Conservation (phyloP, 2,888 invertebrate genomes). For the Dermolepida albohirtum region DNA sequence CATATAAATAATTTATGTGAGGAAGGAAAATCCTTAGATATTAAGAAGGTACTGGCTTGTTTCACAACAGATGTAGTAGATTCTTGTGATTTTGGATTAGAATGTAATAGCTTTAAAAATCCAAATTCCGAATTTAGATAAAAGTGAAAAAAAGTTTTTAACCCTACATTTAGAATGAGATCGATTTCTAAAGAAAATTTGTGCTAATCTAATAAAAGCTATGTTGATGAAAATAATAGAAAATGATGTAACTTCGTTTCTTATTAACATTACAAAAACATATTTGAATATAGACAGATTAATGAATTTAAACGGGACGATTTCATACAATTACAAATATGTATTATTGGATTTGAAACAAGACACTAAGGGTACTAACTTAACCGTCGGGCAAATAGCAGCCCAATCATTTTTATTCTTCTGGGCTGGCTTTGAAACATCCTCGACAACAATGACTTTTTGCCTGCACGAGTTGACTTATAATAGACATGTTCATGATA, state of each 20-base stretch:
- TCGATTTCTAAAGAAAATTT: not conserved
- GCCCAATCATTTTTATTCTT: slow-evolving; percentile 63
- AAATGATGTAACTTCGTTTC: not conserved
- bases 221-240: not conserved
- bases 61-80: slow-evolving; percentile 42
- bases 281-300: slow-evolving; percentile 51
- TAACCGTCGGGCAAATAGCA: slow-evolving; percentile 48
- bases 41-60: slow-evolving; percentile 40
- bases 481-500: slow-evolving; percentile 62
- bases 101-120: slow-evolving; percentile 39
- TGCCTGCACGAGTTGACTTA: slow-evolving; percentile 61
- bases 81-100: slow-evolving; percentile 40
- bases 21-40: slow-evolving; percentile 11
- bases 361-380: slow-evolving; percentile 38
- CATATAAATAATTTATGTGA: not conserved
- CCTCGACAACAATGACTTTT: slow-evolving; percentile 61
- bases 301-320: slow-evolving; percentile 53
- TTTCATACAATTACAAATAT: slow-evolving; percentile 61
- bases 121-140: slow-evolving; percentile 38
- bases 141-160: slow-evolving; percentile 32
- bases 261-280: slow-evolving; percentile 44
- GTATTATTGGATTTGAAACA: slow-evolving; percentile 52
- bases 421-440: slow-evolving; percentile 65
- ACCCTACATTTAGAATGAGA: not conserved
- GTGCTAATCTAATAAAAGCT: not conserved